These are phyloP conservation scores for Betta splendens DNA, from an alignment of 2,797 vertebrate genomes.

Conservation along the genomic window DNA sequence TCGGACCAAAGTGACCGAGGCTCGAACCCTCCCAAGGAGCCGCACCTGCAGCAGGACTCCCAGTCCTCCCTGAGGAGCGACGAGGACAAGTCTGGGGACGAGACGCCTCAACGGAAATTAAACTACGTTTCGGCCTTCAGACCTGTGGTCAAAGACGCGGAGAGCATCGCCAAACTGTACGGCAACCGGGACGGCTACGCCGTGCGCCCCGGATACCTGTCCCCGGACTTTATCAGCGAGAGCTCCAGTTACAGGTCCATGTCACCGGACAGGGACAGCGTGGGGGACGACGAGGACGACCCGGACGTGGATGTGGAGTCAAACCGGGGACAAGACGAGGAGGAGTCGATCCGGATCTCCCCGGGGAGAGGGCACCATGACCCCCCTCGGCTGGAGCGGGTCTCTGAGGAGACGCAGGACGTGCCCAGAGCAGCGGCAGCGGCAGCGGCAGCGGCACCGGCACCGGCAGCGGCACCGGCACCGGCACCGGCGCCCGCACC, in stretches of 20 bases:
- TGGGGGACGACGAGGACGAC: constrained; percentile 77
- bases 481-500: too few species aligned
- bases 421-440: constrained; percentile 47
- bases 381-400: constrained; percentile 64
- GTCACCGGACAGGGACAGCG: constrained; percentile 89
- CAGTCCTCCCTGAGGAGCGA: constrained; percentile 78
- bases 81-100: constrained; percentile 83
- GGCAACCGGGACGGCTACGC: constrained; percentile 88
- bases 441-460: too few species aligned
- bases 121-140: constrained; percentile 95
- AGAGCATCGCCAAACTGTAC: constrained; percentile 96
- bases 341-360: constrained; percentile 78
- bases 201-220: constrained; percentile 84
- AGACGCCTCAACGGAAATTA: constrained; percentile 82
- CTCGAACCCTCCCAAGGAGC: constrained; percentile 80
- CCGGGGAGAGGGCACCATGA: constrained; percentile 67
- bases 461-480: constrained; percentile 51
- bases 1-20: constrained; percentile 80
- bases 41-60: constrained; percentile 67
- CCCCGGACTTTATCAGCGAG: constrained; percentile 93
- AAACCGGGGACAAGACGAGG: constrained; percentile 87
- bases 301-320: constrained; percentile 94
- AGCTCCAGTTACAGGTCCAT: constrained; percentile 92
- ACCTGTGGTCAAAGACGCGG: constrained; percentile 92
- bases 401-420: constrained; percentile 64